Conservation (phyloP, 2,113 vertebrate genomes). For the Cercocebus atys region DNA sequence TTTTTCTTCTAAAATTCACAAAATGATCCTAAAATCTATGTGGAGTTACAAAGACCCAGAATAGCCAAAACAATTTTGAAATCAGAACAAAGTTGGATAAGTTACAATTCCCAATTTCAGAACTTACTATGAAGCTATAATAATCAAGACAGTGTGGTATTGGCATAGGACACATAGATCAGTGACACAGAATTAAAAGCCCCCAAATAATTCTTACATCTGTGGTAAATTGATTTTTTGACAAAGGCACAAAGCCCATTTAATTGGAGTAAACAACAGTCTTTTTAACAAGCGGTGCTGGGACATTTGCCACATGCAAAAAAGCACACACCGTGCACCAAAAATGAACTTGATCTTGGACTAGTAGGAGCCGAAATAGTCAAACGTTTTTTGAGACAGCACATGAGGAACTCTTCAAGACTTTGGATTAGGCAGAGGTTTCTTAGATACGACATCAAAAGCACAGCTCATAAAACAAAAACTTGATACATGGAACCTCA, state of each 20-base stretch:
- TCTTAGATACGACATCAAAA: neutral
- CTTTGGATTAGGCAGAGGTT: neutral
- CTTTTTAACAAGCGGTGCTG: neutral
- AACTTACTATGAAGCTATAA: neutral
- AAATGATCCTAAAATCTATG: neutral
- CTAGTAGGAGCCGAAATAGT: neutral
- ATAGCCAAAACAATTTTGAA: neutral
- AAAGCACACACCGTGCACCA: rapidly evolving
- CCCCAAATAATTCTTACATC: neutral
- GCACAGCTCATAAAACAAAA: neutral
- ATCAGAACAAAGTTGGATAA: neutral
- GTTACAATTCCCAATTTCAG: too few species aligned
- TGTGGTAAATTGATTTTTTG: neutral
- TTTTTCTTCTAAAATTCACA: neutral
- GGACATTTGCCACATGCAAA: too few species aligned
- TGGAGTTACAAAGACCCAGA: neutral
- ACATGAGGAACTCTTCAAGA: neutral
- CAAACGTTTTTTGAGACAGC: neutral
- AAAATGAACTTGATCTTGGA: neutral
- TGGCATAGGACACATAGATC: rapidly evolving
- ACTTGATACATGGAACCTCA: neutral
- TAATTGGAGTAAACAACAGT: neutral
- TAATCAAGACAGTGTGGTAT: neutral
- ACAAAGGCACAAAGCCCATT: neutral
- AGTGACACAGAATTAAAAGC: neutral